These are phyloP conservation scores for Rhombomys opimus DNA, from an alignment of 2,113 vertebrate genomes.

Conservation along the genomic window DNA sequence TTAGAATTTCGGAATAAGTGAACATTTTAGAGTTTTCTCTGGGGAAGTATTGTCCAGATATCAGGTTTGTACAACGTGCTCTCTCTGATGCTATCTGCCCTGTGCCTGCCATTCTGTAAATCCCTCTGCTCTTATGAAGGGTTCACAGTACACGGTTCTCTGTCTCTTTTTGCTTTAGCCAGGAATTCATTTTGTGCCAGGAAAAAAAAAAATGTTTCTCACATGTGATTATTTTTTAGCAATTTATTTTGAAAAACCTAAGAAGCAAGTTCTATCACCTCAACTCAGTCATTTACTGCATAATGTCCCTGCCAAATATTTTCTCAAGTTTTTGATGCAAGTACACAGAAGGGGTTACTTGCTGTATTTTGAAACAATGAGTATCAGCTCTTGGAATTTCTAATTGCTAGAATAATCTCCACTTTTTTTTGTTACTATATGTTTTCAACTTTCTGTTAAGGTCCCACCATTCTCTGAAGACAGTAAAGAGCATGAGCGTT, in stretches of 20 bases:
- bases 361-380: not conserved
- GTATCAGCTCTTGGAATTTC: not conserved
- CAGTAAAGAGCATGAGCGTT: not conserved
- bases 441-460: not conserved
- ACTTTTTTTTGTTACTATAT: not conserved
- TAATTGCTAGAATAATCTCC: not conserved
- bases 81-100: not conserved
- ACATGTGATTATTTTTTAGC: not conserved
- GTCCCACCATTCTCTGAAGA: not conserved
- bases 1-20: not conserved
- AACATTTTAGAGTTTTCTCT: not conserved
- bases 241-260: not conserved
- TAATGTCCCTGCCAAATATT: not conserved
- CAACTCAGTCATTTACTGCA: not conserved
- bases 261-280: not conserved
- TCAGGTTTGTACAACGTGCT: not conserved
- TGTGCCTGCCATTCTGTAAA: rapidly evolving
- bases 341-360: not conserved
- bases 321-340: not conserved
- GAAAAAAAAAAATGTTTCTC: not conserved
- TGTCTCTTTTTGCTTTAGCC: not conserved
- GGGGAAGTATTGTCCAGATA: not conserved
- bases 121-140: not conserved
- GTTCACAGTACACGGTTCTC: not conserved
- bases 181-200: not conserved